A percentile compares a stretch with the other conserved stretches of the same genome.
phyloP scores from a whole-genome alignment of 2,888 invertebrate genomes.

The Heteromyza rotundicornis region DNA sequence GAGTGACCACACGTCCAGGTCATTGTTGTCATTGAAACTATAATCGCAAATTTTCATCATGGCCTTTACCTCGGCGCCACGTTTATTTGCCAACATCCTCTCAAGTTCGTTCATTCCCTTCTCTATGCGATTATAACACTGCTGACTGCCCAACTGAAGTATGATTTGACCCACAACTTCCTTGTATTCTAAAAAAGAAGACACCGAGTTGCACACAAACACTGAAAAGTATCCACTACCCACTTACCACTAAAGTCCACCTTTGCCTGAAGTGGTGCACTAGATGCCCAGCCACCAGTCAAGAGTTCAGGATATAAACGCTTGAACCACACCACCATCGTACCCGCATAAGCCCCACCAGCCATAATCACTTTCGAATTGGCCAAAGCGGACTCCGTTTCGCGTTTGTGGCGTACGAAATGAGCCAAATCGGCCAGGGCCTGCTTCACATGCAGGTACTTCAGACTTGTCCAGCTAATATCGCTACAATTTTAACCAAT shows the following conservation, averaged over 20 bases:
- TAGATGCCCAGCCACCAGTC: slow-evolving; percentile 68
- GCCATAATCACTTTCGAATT: slow-evolving; percentile 64
- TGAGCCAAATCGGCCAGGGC: slow-evolving; percentile 70
- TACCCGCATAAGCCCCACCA: slow-evolving; percentile 71
- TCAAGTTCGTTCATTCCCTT: slow-evolving; percentile 40
- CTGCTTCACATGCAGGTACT: slow-evolving; percentile 69
- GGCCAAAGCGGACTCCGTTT: slow-evolving; percentile 37
- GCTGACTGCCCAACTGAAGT: slow-evolving; percentile 35
- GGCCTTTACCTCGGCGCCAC: slow-evolving; percentile 32
- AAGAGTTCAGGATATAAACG: slow-evolving; percentile 68
- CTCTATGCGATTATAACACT: slow-evolving; percentile 43
- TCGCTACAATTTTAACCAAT: slow-evolving; percentile 24
- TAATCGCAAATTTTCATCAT: slow-evolving; percentile 43
- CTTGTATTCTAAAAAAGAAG: slow-evolving; percentile 45
- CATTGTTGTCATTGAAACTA: slow-evolving; percentile 34
- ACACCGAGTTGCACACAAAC: too few relatives aligned
- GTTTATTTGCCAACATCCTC: slow-evolving; percentile 31
- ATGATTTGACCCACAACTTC: slow-evolving; percentile 43
- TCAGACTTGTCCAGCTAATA: slow-evolving; percentile 62
- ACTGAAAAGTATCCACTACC: too few relatives aligned
- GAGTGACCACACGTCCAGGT: slow-evolving; percentile 41
- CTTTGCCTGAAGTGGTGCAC: slow-evolving; percentile 68
- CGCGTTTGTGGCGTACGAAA: slow-evolving; percentile 63
- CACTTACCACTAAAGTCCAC: slow-evolving; percentile 64
- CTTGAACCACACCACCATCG: slow-evolving; percentile 71